Evolutionary conservation across 2,888 invertebrate genomes (phyloP), one percentile per base, ranked within the genome.

Genomic region (Adela reaumurella): DNA sequence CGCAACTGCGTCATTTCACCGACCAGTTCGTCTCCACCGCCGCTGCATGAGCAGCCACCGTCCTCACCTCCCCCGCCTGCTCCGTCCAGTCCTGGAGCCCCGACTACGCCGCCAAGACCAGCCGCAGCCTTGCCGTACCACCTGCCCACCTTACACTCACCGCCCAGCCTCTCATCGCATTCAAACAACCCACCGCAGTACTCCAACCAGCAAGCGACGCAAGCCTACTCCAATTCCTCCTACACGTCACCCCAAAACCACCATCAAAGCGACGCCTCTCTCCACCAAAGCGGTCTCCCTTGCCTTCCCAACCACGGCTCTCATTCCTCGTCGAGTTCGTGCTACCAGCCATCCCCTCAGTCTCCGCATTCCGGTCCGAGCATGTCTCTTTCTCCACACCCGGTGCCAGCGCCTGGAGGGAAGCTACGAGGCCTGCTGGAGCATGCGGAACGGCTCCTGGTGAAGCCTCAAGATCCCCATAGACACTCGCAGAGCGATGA

Each of bases 401-500:
- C 74, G 35, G 69, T 70, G 0, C 74, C 72, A 54, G 19, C 52
- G 3, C 50, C 47, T 11, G 48, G 46, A 14, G 77, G 78, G 54
- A 77, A 76, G 64, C 64, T 80, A 54, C 56, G 79, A 19, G 79
- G 78, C 28, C 57, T 74, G 51, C 57, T 74, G 61, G 81, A 76
- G 59, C 79, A 74, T 42, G 76, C 83, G 0, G 85, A 85, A 62
- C 64, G 85, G 53, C 72, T 80, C 35, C 60, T 85, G 54, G 84
- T 84, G 63, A 83, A 84, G 65, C 83, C 83, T 1, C 83, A 82
- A 2, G 89, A 90, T 63, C 89, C 90, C 50, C 92, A 92, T 63
- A 73, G 92, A 53, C 91, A 92, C 62, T 92, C 94, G 46, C 94
- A 95, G 68, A 94, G 94, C 54, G 98, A 98, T 68, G 97, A 97